Base-by-base conservation (phyloP, 2,113 vertebrate genomes). In the Chloropsis cyanopogon region DNA sequence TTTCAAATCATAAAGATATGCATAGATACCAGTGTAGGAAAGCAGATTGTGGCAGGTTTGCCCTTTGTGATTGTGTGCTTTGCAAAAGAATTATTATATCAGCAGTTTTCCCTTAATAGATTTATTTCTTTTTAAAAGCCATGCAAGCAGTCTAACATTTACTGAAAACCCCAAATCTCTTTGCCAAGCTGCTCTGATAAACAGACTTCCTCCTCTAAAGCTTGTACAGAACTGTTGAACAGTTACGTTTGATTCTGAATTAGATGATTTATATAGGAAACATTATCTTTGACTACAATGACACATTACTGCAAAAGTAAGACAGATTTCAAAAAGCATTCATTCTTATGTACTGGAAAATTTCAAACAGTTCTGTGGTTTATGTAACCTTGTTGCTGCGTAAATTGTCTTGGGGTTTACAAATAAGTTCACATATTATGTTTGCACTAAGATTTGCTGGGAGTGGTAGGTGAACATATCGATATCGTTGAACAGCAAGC, bases 381-480 rank as follows among this genome's bases (percentile, higher is more conserved):
- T 96, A 82, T 97, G 91, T 96, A 97, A 97, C 79, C 68, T 96
- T 88, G 84, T 98, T 97, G 94, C 95, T 97, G 95, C 11, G 21
- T 97, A 92, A 97, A 92, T 97, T 97, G 89, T 97, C 95, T 97
- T 97, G 95, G 95, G 96, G 91, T 97, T 97, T 97, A 97, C 46
- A 90, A 82, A 70, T 83, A 64, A 97, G 78, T 95, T 96, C 96
- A 96, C 80, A 64, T 96, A 76, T 95, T 97, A 97, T 96, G 97
- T 98, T 98, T 98, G 98, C 98, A 98, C 98, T 98, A 98, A 97
- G 92, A 95, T 97, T 97, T 97, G 92, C 96, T 97, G 96, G 96
- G 95, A 97, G 97, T 97, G 90, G 66, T 95, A 88, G 95, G 89
- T 96, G 92, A 96, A 89, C 97, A 93, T 97, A 96, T 90, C 95